Percentiles rank a stretch among this genome's conserved stretches.
Conservation (phyloP, 2,113 vertebrate species). For the Xerus inauris region DNA sequence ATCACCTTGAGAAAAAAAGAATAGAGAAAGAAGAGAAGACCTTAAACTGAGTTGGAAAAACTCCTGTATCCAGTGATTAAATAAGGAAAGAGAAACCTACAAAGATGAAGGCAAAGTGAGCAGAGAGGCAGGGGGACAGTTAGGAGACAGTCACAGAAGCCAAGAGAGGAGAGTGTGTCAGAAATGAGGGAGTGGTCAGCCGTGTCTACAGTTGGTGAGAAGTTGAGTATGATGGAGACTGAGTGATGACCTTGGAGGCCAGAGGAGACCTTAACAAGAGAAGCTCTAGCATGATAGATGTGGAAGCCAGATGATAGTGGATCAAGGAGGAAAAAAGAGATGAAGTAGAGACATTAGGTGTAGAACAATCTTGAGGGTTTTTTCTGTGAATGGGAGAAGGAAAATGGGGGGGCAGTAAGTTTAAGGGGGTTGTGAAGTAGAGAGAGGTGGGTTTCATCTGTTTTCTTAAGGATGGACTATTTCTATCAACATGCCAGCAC, state of each 20-base stretch:
- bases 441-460: background rate
- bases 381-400: background rate
- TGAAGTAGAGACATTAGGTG: background rate
- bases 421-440: background rate
- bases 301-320: background rate
- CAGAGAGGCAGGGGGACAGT: background rate
- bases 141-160: background rate
- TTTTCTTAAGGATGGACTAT: constrained; percentile 26
- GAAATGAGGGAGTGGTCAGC: background rate
- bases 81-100: background rate
- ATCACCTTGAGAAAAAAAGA: background rate
- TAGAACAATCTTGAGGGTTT: constrained; percentile 2
- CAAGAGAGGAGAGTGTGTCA: background rate
- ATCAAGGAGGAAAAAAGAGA: background rate
- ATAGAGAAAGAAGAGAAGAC: background rate
- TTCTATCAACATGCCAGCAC: background rate
- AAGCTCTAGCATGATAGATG: background rate
- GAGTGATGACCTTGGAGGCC: background rate
- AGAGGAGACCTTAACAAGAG: background rate
- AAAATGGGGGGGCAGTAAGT: background rate
- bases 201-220: background rate
- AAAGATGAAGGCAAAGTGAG: background rate
- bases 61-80: background rate
- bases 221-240: background rate
- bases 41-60: background rate